Evolutionary conservation across 1,140 invertebrate genomes (phyloP).

Genomic region (Glossosoma conforme): DNA sequence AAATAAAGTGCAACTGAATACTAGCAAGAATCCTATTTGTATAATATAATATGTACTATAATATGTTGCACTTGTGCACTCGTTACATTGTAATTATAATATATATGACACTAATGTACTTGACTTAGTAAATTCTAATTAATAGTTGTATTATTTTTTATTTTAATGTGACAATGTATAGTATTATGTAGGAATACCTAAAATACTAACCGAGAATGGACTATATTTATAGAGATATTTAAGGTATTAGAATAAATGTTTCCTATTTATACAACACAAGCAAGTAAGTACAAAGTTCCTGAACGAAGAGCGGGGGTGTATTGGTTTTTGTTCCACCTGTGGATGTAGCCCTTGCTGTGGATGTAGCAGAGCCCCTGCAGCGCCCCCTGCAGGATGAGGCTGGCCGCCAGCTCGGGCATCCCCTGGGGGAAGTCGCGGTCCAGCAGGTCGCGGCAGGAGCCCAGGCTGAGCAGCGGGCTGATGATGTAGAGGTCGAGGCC

Average conservation of each 20-base stretch:
- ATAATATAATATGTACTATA: too few species aligned
- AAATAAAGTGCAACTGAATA: too few species aligned
- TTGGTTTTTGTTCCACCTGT: conserved; percentile 62
- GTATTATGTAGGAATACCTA: neutral
- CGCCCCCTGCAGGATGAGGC: conserved; percentile 74
- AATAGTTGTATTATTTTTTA: too few species aligned
- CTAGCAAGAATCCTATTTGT: too few species aligned
- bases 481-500: conserved; percentile 72
- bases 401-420: conserved; percentile 74
- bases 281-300: neutral
- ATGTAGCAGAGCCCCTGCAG: conserved; percentile 77
- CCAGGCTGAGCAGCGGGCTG: conserved; percentile 74
- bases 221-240: neutral
- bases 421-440: conserved; percentile 70
- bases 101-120: too few species aligned
- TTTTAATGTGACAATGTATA: neutral
- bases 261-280: neutral
- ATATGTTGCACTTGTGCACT: too few species aligned
- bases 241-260: neutral
- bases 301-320: too few species aligned
- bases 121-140: too few species aligned
- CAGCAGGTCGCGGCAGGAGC: conserved; percentile 75
- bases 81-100: too few species aligned
- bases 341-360: conserved; percentile 78
- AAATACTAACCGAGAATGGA: neutral